A percentile compares a stretch with the other conserved stretches of the same genome.
phyloP scores from a whole-genome alignment of 2,113 vertebrate genomes.

The Baryphthengus martii region DNA sequence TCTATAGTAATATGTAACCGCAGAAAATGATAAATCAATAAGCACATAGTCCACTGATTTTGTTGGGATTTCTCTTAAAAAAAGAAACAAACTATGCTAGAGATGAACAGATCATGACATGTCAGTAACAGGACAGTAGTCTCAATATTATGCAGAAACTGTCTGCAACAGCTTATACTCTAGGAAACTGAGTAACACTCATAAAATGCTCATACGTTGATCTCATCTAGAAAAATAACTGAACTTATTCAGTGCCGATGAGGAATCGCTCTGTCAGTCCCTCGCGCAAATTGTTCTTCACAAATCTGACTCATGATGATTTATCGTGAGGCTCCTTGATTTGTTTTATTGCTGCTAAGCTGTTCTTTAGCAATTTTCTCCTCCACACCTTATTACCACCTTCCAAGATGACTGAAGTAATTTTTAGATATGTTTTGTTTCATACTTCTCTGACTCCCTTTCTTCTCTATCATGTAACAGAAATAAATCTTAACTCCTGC shows the following conservation, averaged over 20 bases:
- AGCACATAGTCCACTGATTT: not conserved
- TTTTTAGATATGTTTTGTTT: not conserved
- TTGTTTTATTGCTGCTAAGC: not conserved
- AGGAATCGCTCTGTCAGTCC: not conserved
- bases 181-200: not conserved
- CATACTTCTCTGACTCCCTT: not conserved
- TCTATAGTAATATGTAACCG: not conserved
- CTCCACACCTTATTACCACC: not conserved
- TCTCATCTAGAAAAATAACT: not conserved
- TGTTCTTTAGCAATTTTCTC: not conserved
- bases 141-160: not conserved
- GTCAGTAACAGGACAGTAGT: not conserved
- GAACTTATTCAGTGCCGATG: not conserved
- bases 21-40: not conserved
- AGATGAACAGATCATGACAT: not conserved
- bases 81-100: not conserved
- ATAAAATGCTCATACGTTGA: not conserved
- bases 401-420: not conserved
- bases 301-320: not conserved
- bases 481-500: conserved; percentile 1
- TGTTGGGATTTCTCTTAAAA: not conserved
- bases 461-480: not conserved
- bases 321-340: not conserved
- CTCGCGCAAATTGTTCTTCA: not conserved
- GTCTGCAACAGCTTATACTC: not conserved